Conservation (phyloP, 2,113 vertebrate genomes). For the Amphiprion ocellaris region DNA sequence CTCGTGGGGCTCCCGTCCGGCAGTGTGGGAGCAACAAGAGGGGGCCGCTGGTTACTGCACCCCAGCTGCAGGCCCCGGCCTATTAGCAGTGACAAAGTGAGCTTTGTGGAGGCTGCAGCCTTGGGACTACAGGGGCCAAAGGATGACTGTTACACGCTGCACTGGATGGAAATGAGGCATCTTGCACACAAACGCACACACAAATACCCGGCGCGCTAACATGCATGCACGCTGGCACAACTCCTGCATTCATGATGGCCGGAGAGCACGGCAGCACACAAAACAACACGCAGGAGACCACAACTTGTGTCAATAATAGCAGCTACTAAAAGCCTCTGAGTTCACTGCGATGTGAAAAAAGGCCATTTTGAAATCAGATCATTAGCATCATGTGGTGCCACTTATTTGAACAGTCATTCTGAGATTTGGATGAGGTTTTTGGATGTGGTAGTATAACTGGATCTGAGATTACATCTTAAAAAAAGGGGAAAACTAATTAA, state of each 20-base stretch:
- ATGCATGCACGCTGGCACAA: slow-evolving; percentile 32
- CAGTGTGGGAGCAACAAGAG: slow-evolving; percentile 22
- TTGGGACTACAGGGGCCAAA: slow-evolving; percentile 57
- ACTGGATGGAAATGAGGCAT: slow-evolving; percentile 76
- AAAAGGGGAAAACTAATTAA: too few relatives aligned
- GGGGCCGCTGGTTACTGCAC: slow-evolving; percentile 13
- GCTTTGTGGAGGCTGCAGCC: slow-evolving; percentile 71
- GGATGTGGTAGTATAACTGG: too few relatives aligned
- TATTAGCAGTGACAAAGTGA: slow-evolving; percentile 74
- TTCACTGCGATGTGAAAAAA: background rate
- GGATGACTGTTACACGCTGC: slow-evolving; percentile 65
- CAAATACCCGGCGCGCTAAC: slow-evolving; percentile 9
- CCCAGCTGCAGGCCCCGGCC: slow-evolving; percentile 68
- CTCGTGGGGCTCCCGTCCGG: background rate
- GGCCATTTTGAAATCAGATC: too few relatives aligned
- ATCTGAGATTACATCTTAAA: too few relatives aligned
- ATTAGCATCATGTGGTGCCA: too few relatives aligned
- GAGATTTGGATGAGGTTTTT: too few relatives aligned
- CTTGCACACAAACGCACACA: slow-evolving; percentile 15
- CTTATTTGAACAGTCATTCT: too few relatives aligned
- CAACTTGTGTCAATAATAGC: slow-evolving; percentile 32
- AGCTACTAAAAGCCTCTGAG: background rate
- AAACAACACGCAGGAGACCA: background rate
- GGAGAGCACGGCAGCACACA: background rate
- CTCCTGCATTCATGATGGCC: slow-evolving; percentile 36